Conservation (phyloP, 2,888 invertebrate species). For the Rutpela maculata region DNA sequence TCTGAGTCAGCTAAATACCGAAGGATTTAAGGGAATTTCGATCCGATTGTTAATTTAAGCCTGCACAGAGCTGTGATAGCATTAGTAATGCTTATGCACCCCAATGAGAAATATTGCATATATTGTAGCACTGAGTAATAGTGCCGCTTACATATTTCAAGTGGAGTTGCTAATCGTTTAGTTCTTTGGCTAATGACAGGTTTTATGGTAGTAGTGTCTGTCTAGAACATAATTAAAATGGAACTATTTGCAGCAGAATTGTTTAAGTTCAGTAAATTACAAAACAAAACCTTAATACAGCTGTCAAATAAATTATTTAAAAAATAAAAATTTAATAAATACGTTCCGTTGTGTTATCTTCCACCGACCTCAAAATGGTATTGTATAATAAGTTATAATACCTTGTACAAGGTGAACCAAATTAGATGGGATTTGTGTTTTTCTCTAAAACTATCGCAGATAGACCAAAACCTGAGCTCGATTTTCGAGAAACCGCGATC, state of each 20-base stretch:
- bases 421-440: no score
- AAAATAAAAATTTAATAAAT: no score
- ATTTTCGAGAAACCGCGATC: no score
- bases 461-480: no score
- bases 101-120: neutral
- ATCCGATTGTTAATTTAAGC: constrained; percentile 26
- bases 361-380: no score
- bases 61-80: neutral
- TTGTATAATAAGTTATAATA: no score
- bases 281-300: no score
- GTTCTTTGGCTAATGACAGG: neutral
- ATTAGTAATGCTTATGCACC: neutral
- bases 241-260: neutral
- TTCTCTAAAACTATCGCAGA: no score
- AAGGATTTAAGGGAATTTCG: constrained; percentile 16
- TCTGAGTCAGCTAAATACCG: constrained; percentile 21
- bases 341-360: no score
- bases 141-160: neutral
- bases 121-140: neutral
- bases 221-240: neutral
- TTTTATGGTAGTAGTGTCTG: neutral
- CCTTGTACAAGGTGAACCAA: no score
- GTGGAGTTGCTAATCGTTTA: neutral
- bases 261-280: no score
- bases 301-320: no score